Base-by-base conservation (phyloP, 2,888 invertebrate genomes). In the Hyposoter didymator region DNA sequence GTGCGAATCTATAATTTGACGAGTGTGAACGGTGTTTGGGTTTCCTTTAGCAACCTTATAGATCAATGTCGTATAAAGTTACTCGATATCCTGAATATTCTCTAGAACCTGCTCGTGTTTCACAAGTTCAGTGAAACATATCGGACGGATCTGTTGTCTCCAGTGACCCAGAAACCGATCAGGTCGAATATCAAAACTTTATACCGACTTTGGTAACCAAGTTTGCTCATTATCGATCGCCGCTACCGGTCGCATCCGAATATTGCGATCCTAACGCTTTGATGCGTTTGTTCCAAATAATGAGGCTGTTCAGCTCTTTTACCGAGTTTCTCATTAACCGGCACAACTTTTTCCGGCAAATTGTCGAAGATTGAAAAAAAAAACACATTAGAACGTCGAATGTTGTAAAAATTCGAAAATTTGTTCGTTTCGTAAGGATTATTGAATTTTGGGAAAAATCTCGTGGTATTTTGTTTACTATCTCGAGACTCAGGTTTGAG, bases 401-500 rank as follows among this genome's bases (percentile, higher is more conserved):
- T 3, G 35, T 35, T 35, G 35, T 35, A 35, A 35, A 35, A 3
- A 6, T 39, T 39, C 1, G 39, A 39, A 39, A 39, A 39, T 39
- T 10, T 39, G 7, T 8, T 1, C 1, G 10, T 8, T 39, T 35
- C 35, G 35, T 35, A 4, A 4, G 6, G 35, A 35, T 3, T 35
- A 6, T n/a, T n/a, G 35, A 35, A 35, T 35, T 35, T 35, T 39
- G n/a, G n/a, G 19, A 22, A 70, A 62, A 70, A 47, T 10, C 43
- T 74, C 52, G 45, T 35, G 59, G 73, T 69, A 39, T 28, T 67
- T 49, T 19, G 49, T 35, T 22, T 12, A 22, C 47, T 43, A 28
- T 14, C 4, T 7, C 43, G 64, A 80, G 62, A 19, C 72, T 59
- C 64, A 74, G 78, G 76, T 19, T 76, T 67, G 73, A 74, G 70